Percentiles rank a stretch among this genome's conserved stretches.
These are phyloP conservation scores for Malthinus flaveolus DNA, from an alignment of 2,888 invertebrate genomes.

Conservation along the genomic window DNA sequence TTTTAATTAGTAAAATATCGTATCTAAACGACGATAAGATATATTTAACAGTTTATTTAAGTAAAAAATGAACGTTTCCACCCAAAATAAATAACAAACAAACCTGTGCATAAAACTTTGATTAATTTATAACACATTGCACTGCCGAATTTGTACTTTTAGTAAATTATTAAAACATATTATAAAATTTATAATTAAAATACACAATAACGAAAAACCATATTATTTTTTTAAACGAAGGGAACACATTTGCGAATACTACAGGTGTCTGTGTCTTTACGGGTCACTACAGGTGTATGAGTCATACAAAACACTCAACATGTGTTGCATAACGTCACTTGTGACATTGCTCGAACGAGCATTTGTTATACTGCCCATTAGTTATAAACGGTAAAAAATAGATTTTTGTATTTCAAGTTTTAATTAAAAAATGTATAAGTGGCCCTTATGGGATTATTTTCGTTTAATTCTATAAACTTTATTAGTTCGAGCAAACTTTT, in stretches of 20 bases:
- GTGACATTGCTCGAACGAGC: no score
- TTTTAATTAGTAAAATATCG: neutral
- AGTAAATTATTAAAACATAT: neutral
- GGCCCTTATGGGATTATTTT: no score
- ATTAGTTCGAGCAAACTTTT: no score
- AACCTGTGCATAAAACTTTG: slow-evolving; percentile 3
- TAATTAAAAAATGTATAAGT: no score
- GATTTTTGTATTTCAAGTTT: no score
- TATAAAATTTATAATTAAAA: neutral
- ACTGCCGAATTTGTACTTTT: neutral
- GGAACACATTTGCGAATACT: slow-evolving; percentile 1
- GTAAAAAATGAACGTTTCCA: neutral
- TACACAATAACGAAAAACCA: neutral
- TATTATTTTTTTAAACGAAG: neutral
- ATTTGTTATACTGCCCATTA: no score
- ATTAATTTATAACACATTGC: slow-evolving; percentile 2
- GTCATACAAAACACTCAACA: slow-evolving; percentile 2
- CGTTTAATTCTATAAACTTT: no score
- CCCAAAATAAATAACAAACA: neutral
- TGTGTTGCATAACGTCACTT: no score
- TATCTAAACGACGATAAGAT: neutral
- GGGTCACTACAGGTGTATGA: slow-evolving; percentile 3
- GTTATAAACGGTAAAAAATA: no score
- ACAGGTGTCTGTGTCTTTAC: neutral
- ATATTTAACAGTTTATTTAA: neutral